phyloP scores from a whole-genome alignment of 2,113 vertebrate genomes.

The Cervus canadensis region DNA sequence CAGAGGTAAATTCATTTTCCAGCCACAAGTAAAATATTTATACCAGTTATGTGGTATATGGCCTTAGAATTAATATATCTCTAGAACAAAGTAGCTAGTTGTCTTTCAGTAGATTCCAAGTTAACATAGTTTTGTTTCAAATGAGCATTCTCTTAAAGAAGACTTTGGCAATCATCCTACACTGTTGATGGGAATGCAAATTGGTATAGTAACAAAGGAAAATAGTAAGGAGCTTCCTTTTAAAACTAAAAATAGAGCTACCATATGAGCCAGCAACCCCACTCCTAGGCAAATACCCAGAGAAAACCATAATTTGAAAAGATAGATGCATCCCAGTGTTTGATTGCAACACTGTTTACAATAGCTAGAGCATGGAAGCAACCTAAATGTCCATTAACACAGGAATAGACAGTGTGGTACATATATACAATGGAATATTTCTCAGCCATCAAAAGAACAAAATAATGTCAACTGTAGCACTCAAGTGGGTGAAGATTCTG shows the following conservation, averaged over 20 bases:
- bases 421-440: not conserved
- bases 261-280: not conserved
- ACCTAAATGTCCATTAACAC: not conserved
- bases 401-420: not conserved
- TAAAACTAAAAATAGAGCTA: not conserved
- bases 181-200: not conserved
- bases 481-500: not conserved
- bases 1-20: not conserved
- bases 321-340: not conserved
- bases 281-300: not conserved
- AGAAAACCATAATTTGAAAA: not conserved
- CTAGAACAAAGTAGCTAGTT: not conserved
- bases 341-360: not conserved
- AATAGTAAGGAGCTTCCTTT: not conserved
- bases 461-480: not conserved
- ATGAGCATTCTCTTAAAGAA: not conserved
- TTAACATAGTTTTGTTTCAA: not conserved
- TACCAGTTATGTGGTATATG: not conserved
- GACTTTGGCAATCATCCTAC: fast-evolving
- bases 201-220: not conserved
- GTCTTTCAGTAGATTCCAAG: not conserved
- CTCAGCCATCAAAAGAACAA: not conserved
- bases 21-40: not conserved
- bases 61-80: not conserved
- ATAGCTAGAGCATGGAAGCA: not conserved